Conservation (phyloP, 2,797 vertebrate genomes). For the Lutjanus argentimaculatus region DNA sequence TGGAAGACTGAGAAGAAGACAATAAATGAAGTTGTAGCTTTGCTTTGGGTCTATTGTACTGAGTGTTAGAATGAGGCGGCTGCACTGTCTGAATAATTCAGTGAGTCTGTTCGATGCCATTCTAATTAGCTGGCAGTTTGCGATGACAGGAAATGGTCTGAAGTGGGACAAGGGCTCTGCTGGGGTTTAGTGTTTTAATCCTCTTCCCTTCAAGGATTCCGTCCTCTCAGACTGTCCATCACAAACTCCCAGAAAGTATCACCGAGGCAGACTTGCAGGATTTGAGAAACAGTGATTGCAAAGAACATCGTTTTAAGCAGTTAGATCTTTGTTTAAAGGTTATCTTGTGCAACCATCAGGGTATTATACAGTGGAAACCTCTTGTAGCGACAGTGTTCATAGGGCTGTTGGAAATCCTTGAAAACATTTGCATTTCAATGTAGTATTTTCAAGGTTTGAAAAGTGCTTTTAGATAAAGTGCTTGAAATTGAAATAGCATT, state of each 20-base stretch:
- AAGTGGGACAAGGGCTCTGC: slow-evolving; percentile 60
- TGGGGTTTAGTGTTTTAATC: slow-evolving; percentile 61
- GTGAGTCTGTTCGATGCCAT: slow-evolving; percentile 48
- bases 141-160: slow-evolving; percentile 62
- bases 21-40: slow-evolving; percentile 37
- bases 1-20: slow-evolving; percentile 15
- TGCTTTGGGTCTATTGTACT: slow-evolving; percentile 17
- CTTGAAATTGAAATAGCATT: too few relatives aligned
- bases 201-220: slow-evolving; percentile 19
- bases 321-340: slow-evolving; percentile 25
- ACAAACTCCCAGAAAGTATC: slow-evolving; percentile 8
- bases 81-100: slow-evolving; percentile 71
- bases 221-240: slow-evolving; percentile 26
- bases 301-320: slow-evolving; percentile 2
- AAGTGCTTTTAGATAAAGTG: too few relatives aligned
- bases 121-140: slow-evolving; percentile 67
- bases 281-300: not conserved
- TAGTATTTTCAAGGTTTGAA: too few relatives aligned
- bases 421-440: too few relatives aligned
- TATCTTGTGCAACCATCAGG: slow-evolving; percentile 7
- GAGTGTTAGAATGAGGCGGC: slow-evolving; percentile 35
- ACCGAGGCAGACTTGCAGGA: not conserved
- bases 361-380: not conserved
- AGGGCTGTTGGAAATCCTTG: too few relatives aligned
- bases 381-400: too few relatives aligned